Evolutionary conservation across 1,140 invertebrate species (phyloP).

Genomic region (Lasioglossum albipes): DNA sequence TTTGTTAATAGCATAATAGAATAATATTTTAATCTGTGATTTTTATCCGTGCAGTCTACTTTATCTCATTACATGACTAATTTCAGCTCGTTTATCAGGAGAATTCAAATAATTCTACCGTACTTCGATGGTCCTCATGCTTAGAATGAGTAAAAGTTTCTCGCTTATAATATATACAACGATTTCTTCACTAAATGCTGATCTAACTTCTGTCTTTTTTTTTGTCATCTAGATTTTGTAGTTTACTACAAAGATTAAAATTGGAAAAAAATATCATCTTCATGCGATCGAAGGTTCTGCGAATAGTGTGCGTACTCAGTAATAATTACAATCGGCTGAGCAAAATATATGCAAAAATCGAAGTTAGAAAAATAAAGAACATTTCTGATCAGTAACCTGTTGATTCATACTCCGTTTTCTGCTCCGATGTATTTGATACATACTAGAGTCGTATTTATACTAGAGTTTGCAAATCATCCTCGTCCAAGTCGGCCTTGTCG

Average conservation of each 20-base stretch:
- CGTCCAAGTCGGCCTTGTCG: conserved; percentile 67
- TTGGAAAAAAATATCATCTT: conserved; percentile 50
- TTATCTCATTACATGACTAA: conserved; percentile 19
- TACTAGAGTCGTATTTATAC: conserved; percentile 60
- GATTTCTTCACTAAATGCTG: conserved; percentile 38
- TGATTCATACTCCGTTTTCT: neutral
- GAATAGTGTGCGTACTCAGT: conserved; percentile 52
- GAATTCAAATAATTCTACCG: conserved; percentile 46
- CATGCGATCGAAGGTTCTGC: conserved; percentile 25
- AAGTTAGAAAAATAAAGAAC: conserved; percentile 51
- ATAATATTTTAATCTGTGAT: neutral
- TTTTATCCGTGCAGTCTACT: conserved; percentile 31
- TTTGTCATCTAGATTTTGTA: conserved; percentile 19
- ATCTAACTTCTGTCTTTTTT: conserved; percentile 18
- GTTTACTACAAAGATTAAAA: conserved; percentile 39
- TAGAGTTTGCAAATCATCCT: conserved; percentile 75
- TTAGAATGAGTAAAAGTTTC: conserved; percentile 51
- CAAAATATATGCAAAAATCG: conserved; percentile 46
- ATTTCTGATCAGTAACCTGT: conserved; percentile 45
- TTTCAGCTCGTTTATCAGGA: conserved; percentile 28
- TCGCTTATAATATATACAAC: conserved; percentile 36
- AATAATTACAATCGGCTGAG: conserved; percentile 34
- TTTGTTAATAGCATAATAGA: conserved; percentile 9
- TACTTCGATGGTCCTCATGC: conserved; percentile 56
- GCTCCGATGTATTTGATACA: neutral